Conservation (phyloP, 2,113 vertebrate genomes). For the Ammodytes dubius region DNA sequence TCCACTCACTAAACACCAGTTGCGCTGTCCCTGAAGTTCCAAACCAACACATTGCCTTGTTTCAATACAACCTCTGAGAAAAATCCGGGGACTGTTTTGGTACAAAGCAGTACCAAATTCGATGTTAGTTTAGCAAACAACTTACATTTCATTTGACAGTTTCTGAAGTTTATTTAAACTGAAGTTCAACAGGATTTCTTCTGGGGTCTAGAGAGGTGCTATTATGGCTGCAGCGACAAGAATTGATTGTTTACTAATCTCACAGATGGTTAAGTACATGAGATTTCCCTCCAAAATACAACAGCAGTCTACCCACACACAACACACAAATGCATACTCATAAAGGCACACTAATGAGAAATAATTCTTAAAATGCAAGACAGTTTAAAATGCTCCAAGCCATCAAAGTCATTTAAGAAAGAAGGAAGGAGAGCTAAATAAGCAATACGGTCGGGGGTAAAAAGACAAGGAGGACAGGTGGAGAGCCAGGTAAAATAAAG, state of each 20-base stretch:
- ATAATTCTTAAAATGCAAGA: too few species aligned
- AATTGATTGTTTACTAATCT: constrained; percentile 13
- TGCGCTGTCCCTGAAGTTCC: not conserved
- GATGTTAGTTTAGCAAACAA: not conserved
- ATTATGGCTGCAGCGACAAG: constrained; percentile 5
- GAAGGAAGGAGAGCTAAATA: not conserved
- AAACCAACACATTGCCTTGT: not conserved
- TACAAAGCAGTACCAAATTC: not conserved
- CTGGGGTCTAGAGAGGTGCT: not conserved
- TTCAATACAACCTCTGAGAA: constrained; percentile 3
- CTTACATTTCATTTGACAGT: not conserved
- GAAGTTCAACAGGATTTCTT: not conserved
- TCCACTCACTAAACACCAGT: constrained; percentile 48
- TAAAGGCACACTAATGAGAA: not conserved
- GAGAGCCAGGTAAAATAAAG: too few species aligned
- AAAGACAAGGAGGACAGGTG: not conserved
- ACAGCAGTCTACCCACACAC: not conserved
- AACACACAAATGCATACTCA: not conserved
- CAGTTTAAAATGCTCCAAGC: not conserved
- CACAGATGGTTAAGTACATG: constrained; percentile 46
- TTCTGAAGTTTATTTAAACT: not conserved
- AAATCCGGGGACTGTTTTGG: not conserved
- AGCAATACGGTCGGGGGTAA: not conserved
- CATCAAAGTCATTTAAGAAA: not conserved
- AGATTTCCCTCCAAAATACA: constrained; percentile 25